Percentiles rank a stretch among this genome's conserved stretches.
phyloP scores from a whole-genome alignment of 37 sponge, comb jelly and placozoan species.

The Halichondria panicea region DNA sequence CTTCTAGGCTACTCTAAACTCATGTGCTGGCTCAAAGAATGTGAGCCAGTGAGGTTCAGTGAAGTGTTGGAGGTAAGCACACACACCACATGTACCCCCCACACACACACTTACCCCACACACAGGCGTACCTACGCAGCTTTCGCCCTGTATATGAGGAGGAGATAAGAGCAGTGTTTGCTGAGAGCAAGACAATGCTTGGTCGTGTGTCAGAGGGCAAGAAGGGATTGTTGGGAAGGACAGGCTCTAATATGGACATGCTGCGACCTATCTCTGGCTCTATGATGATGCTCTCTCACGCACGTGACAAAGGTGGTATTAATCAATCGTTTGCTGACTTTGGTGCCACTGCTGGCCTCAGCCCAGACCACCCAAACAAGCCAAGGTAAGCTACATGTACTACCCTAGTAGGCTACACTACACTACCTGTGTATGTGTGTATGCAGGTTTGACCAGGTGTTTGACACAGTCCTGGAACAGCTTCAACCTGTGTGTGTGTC shows the following conservation, averaged over 20 bases:
- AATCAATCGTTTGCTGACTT: slow-evolving; percentile 28
- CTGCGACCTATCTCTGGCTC: slow-evolving; percentile 5
- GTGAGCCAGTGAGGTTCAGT: slow-evolving; percentile 25
- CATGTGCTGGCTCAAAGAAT: slow-evolving; percentile 65
- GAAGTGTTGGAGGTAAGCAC: slow-evolving; percentile 52
- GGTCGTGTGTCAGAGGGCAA: slow-evolving; percentile 3
- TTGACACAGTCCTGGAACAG: slow-evolving; percentile 57
- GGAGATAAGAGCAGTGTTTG: slow-evolving; percentile 24
- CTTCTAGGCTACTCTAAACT: slow-evolving; percentile 56
- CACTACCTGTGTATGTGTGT: not conserved
- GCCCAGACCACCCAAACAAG: slow-evolving; percentile 1
- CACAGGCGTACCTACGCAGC: slow-evolving; percentile 38
- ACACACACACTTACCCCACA: not conserved
- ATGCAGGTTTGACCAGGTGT: slow-evolving; percentile 56
- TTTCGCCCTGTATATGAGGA: slow-evolving; percentile 51
- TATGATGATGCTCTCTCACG: slow-evolving; percentile 6
- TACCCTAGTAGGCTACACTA: not conserved
- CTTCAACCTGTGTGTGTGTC: slow-evolving; percentile 69
- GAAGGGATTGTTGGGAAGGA: slow-evolving; percentile 6
- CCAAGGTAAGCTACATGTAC: slow-evolving; percentile 1
- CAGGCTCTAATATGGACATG: slow-evolving; percentile 2
- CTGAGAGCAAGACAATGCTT: slow-evolving; percentile 15
- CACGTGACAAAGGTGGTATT: not conserved
- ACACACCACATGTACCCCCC: not conserved
- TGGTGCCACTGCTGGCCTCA: not conserved